phyloP scores from a whole-genome alignment of 1,140 invertebrate species.

The Leptinotarsa lineolata region DNA sequence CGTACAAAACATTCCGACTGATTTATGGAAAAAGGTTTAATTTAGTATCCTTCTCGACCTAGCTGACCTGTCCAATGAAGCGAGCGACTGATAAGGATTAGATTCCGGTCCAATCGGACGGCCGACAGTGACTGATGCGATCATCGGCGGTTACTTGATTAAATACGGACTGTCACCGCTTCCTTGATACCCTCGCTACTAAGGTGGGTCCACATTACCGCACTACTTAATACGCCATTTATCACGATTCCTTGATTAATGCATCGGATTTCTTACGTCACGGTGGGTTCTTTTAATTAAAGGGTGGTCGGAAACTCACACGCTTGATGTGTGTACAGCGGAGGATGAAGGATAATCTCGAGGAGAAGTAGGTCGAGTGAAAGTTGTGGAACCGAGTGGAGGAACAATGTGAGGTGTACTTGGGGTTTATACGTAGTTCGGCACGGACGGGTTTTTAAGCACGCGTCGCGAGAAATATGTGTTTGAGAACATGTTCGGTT shows the following conservation, averaged over 20 bases:
- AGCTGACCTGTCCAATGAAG: constrained; percentile 47
- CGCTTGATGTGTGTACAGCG: neutral
- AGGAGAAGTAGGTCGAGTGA: neutral
- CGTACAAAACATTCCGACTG: constrained; percentile 30
- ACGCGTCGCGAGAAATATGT: too few relatives aligned
- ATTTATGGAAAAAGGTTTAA: constrained; percentile 44
- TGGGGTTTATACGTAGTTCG: too few relatives aligned
- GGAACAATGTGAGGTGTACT: too few relatives aligned
- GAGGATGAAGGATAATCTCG: neutral
- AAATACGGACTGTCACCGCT: constrained; percentile 48
- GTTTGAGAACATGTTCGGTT: too few relatives aligned
- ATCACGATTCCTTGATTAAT: constrained; percentile 47
- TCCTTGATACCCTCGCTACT: constrained; percentile 10
- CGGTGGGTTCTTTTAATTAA: constrained; percentile 18
- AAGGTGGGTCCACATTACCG: constrained; percentile 28
- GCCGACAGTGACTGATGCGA: constrained; percentile 53
- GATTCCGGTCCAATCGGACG: constrained; percentile 41
- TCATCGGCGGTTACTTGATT: constrained; percentile 52
- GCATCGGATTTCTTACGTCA: constrained; percentile 25
- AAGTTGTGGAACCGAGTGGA: too few relatives aligned
- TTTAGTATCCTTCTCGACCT: constrained; percentile 38
- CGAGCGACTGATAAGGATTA: constrained; percentile 51
- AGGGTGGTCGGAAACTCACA: neutral
- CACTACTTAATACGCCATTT: constrained; percentile 46
- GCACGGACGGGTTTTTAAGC: too few relatives aligned